Base-by-base conservation (phyloP, 2,113 vertebrate genomes). In the Rhinopomastus cyanomelas region DNA sequence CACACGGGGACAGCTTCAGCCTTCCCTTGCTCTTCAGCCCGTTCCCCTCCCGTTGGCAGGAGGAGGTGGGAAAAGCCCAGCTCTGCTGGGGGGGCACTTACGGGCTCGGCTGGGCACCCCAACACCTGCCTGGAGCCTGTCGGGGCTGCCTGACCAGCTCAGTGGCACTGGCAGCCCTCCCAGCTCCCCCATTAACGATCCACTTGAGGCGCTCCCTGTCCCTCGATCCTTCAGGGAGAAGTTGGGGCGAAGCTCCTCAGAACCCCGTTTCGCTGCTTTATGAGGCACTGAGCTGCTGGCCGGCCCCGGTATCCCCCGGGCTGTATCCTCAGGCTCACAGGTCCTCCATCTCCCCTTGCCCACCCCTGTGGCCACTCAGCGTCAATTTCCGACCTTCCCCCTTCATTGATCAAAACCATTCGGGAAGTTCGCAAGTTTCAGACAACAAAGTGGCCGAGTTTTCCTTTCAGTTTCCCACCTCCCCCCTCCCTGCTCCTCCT, bases 71-170 rank as follows among this genome's bases (percentile, higher is more conserved):
- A 26, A 46, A 22, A 29, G 37, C 57, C 46, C 74, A 2, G 59
- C 51, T 53, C 3, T 18, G 30, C 48, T 0, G 16, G 69, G 48
- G n/a, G 7, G 1, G 8, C 73, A 16, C 60, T 12, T 77, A 60
- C 0, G 69, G 42, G 76, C 77, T 78, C 34, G 0, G 66, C 30
- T 2, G 7, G 23, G 20, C 36, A 12, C 53, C 66, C 81, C 8
- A 1, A 3, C 4, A 12, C 65, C 73, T 4, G 93, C 30, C 2
- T 60, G 5, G 9, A 81, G 88, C 85, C 82, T 36, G 18, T 73
- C 3, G 8, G 76, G 65, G 87, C 94, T 69, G 94, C 72, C 60
- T 9, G 52, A 88, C 88, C 93, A 85, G 91, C 88, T 80, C 68
- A 1, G 91, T 20, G 21, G 85, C 2, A 25, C 82, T 87, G 85